Percentiles rank a stretch among this genome's conserved stretches.
Evolutionary conservation across 2,797 vertebrate genomes (phyloP).

Genomic region (Hirundo rustica): DNA sequence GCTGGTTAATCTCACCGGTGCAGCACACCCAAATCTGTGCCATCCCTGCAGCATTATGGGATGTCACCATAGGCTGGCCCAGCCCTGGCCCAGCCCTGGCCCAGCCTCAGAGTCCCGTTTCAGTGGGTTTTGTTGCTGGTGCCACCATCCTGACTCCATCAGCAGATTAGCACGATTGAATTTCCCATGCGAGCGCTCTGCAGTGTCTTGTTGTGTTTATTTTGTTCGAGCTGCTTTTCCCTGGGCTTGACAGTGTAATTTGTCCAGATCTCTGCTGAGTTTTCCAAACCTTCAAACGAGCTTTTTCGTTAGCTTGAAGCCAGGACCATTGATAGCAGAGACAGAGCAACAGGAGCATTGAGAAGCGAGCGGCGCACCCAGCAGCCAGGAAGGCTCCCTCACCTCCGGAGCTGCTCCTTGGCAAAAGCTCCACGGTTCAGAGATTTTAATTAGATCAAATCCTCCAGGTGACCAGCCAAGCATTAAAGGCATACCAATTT

Average conservation of each 20-base stretch:
- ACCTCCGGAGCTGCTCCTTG: background rate
- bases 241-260: slow-evolving; percentile 59
- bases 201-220: slow-evolving; percentile 53
- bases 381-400: background rate
- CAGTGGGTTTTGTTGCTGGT: slow-evolving; percentile 8
- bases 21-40: background rate
- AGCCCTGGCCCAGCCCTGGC: background rate
- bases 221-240: slow-evolving; percentile 59
- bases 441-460: slow-evolving; percentile 55
- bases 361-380: background rate
- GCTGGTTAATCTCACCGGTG: background rate
- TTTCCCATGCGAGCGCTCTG: background rate
- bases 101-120: background rate
- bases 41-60: background rate
- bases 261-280: slow-evolving; percentile 15
- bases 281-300: slow-evolving; percentile 54
- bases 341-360: background rate
- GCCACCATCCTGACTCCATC: background rate
- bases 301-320: background rate
- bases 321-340: background rate
- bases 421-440: slow-evolving; percentile 24
- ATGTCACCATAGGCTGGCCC: accelerated
- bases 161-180: slow-evolving; percentile 39
- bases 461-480: slow-evolving; percentile 27
- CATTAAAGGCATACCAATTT: background rate